Base-by-base conservation (phyloP, 2,888 invertebrate species). In the Unio delphinus region DNA sequence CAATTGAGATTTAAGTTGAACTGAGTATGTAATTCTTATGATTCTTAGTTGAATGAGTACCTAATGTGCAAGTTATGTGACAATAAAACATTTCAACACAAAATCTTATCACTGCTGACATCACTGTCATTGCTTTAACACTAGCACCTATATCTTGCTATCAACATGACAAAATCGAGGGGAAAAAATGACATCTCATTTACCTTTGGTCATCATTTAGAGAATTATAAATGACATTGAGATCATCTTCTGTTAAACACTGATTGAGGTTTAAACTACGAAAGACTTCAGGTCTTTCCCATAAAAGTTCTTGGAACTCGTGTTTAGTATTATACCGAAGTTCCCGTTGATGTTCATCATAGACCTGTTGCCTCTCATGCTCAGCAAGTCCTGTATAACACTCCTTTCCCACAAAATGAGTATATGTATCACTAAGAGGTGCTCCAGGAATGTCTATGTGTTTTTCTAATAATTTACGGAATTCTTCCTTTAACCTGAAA, bases 231-330 rank as follows among this genome's bases (percentile, higher is more conserved):
- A 78, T 78, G 61, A 78, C 96, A 86, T 95, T 95, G 78, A 98
- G 95, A 90, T 97, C 97, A 82, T 97, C 96, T 89, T 96, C 96
- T 0, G 96, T 97, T 79, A 97, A 95, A 20, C 96, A 96, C 63
- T 95, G 96, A 26, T 95, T 82, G 23, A 96, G 95, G 64, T 95
- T 95, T 88, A 96, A 95, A 89, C 96, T 96, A 89, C 96, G 95
- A 92, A 98, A 98, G 79, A 97, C 91, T 89, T 96, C 96, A 0
- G 97, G 96, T 87, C 97, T 95, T 89, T 98, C 98, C 86, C 97
- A 89, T 74, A 98, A 91, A 67, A 98, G 90, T 90, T 98, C 98
- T 93, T 96, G 95, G 88, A 97, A 95, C 90, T 96, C 96, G 80
- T 95, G 94, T 90, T 96, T 96, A 64, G 97, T 96, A 84, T 95